Base-by-base conservation (phyloP, 1,140 invertebrate genomes). In the Macrostomum lignano region DNA sequence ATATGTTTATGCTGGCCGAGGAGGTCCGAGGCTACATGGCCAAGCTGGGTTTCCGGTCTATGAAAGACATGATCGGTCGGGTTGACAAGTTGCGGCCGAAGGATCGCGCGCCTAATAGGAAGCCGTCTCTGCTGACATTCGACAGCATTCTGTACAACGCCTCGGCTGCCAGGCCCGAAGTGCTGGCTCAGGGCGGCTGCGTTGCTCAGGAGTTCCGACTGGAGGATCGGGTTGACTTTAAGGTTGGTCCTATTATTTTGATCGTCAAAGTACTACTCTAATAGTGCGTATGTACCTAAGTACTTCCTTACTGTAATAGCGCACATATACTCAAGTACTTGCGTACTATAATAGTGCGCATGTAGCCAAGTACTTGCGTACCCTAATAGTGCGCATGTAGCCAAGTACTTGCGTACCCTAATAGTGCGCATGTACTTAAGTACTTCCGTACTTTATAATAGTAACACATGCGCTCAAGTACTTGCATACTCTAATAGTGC, bases 1-100 rank as follows among this genome's bases (percentile, higher is more conserved):
- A 79, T 51, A 66, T 94, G 44, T 94, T 96, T 51, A 73, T 93
- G 67, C 52, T 98, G 24, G 86, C 86, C 25, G 86, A 94, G 63
- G 86, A 94, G 65, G 77, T 86, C 6, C 69, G 84, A 40, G 51
- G 64, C 21, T 66, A 73, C 36, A 82, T 98, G 76, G 74, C 84
- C 1, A 70, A 69, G 31, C 54, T 96, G 35, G 88, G 88, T 13
- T 69, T 94, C 20, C 60, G 70, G 2, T 70, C 67, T 39, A 75
- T 88, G 62, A 73, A 86, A 60, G 82, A 96, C 44, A 58, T 94
- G 11, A 71, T 96, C 42, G 88, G 88, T 3, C 68, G 81, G 10
- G 86, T 81, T 2, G 86, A 96, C 49, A 46, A 70, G 69, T 39
- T 57, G 20, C 41, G 52, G 61, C 69, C 22, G 44, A 45, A 14